These are phyloP conservation scores for Pterocles burchelli DNA, from an alignment of 2,113 vertebrate species.

Conservation along the genomic window DNA sequence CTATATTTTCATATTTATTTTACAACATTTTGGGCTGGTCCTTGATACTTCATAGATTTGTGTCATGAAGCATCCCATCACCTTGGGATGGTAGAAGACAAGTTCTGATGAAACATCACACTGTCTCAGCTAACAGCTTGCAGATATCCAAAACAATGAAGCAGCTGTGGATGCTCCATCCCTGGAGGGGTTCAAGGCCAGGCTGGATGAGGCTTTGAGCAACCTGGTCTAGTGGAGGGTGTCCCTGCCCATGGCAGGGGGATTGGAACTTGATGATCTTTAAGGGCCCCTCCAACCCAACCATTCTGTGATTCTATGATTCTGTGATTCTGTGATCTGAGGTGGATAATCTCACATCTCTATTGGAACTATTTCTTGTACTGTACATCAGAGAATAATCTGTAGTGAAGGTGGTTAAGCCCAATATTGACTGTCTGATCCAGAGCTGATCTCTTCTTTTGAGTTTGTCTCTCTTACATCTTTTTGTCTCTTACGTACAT, in stretches of 20 bases:
- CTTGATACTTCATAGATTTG: not conserved
- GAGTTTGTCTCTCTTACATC: not conserved
- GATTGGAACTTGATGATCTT: too few species aligned
- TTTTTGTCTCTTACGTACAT: not conserved
- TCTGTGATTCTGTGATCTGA: not conserved
- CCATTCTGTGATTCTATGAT: too few species aligned
- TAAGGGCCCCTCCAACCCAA: too few species aligned
- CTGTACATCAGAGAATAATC: not conserved
- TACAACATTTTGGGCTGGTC: not conserved
- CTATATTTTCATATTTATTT: not conserved
- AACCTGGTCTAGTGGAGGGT: too few species aligned
- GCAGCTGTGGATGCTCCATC: too few species aligned
- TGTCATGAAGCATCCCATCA: not conserved
- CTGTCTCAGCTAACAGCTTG: too few species aligned
- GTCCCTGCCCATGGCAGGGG: too few species aligned
- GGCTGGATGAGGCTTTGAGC: too few species aligned
- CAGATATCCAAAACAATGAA: not conserved
- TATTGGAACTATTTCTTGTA: not conserved
- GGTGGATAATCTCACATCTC: not conserved
- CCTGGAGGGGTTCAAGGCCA: too few species aligned
- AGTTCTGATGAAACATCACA: not conserved
- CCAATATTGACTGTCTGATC: not conserved
- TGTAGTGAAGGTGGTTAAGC: not conserved
- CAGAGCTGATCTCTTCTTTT: not conserved
- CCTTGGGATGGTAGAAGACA: not conserved